These are phyloP conservation scores for Podotricha telesiphe DNA, from an alignment of 2,888 invertebrate species.

Conservation along the genomic window DNA sequence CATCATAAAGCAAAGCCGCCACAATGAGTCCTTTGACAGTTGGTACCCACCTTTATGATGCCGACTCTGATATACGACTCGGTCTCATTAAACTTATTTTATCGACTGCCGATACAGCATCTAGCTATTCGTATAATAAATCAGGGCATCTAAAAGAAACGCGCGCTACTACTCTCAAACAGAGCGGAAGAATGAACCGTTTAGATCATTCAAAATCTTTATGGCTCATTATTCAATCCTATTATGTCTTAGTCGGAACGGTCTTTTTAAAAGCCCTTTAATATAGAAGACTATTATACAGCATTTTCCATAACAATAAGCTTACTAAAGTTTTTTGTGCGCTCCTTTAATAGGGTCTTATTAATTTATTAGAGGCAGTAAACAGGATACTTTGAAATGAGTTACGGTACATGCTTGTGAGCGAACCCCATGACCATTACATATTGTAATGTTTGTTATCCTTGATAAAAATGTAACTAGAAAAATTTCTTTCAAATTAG, in stretches of 20 bases:
- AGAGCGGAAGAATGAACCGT: conserved; percentile 72
- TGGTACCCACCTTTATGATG: conserved; percentile 79
- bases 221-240: conserved; percentile 79
- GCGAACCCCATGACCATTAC: conserved; percentile 11
- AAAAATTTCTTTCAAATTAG: neutral
- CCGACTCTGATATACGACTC: conserved; percentile 77
- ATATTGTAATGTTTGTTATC: conserved; percentile 25
- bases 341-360: conserved; percentile 67
- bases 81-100: conserved; percentile 80
- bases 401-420: conserved; percentile 48
- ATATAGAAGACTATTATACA: conserved; percentile 75
- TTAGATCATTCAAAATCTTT: conserved; percentile 77
- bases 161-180: conserved; percentile 64
- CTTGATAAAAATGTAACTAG: conserved; percentile 3
- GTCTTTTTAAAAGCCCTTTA: conserved; percentile 71
- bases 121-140: conserved; percentile 72
- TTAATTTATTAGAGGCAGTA: conserved; percentile 68
- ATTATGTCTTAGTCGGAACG: conserved; percentile 75
- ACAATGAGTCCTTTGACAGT: conserved; percentile 82
- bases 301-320: conserved; percentile 77
- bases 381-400: conserved; percentile 53
- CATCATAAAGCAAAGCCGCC: conserved; percentile 78
- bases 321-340: conserved; percentile 66
- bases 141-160: conserved; percentile 67
- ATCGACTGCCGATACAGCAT: conserved; percentile 74